Percentiles rank a stretch among this genome's conserved stretches.
Conservation (phyloP, 2,888 invertebrate species). For the Drosophila hamatofila region DNA sequence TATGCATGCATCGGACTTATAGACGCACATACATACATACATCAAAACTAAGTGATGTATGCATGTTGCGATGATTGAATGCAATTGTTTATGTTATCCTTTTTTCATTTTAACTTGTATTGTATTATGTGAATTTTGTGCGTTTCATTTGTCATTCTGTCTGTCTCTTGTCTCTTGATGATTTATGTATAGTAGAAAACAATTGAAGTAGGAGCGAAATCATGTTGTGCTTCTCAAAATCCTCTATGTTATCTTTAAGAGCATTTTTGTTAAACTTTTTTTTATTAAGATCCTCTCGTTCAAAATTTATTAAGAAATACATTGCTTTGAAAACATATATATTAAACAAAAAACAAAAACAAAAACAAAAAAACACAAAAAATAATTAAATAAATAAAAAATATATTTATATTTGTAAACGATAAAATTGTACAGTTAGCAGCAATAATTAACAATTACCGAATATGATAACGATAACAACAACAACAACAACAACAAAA, state of each 20-base stretch:
- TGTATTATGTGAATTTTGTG: slow-evolving; percentile 22
- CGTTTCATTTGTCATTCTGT: slow-evolving; percentile 5
- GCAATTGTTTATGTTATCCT: not conserved
- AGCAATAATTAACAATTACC: slow-evolving; percentile 30
- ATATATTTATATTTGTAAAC: slow-evolving; percentile 26
- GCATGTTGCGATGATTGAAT: slow-evolving; percentile 1
- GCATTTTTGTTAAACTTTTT: slow-evolving; percentile 1
- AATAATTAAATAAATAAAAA: not conserved
- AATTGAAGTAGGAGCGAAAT: not conserved
- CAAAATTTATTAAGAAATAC: slow-evolving; percentile 2
- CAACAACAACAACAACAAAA: slow-evolving; percentile 4
- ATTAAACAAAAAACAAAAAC: not conserved
- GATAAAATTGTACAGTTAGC: slow-evolving; percentile 49
- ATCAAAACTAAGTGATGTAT: not conserved
- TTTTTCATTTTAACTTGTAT: slow-evolving; percentile 2
- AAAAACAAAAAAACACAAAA: not conserved
- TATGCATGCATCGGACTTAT: not conserved
- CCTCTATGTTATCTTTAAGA: slow-evolving; percentile 8
- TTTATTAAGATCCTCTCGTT: not conserved
- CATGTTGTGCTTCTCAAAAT: slow-evolving; percentile 3
- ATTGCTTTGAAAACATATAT: slow-evolving; percentile 14
- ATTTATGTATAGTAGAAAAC: slow-evolving; percentile 18
- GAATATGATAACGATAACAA: slow-evolving; percentile 15
- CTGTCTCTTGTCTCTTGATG: not conserved
- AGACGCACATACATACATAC: not conserved